Evolutionary conservation across 2,113 vertebrate genomes (phyloP).

Genomic region (Eleginops maclovinus): DNA sequence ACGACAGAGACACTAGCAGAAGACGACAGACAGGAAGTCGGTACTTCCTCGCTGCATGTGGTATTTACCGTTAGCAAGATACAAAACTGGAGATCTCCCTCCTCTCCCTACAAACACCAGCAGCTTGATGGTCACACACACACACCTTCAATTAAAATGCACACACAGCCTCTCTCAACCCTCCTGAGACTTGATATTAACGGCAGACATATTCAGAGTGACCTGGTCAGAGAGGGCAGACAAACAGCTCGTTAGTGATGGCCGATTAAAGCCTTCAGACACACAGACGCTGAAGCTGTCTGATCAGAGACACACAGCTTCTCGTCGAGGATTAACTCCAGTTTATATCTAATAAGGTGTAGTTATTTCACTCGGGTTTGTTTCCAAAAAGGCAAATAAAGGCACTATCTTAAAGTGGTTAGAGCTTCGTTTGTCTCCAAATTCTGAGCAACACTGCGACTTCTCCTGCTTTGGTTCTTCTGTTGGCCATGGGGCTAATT

Average conservation of each 20-base stretch:
- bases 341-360: background rate
- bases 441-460: slow-evolving; percentile 10
- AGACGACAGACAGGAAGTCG: no score
- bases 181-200: slow-evolving; percentile 26
- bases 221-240: slow-evolving; percentile 53
- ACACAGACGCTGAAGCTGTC: slow-evolving; percentile 3
- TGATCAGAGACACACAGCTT: background rate
- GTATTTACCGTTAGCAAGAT: no score
- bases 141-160: slow-evolving; percentile 12
- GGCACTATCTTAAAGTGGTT: background rate
- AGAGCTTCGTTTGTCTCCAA: slow-evolving; percentile 5
- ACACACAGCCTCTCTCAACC: background rate
- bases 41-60: no score
- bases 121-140: no score
- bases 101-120: no score
- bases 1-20: no score
- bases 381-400: background rate
- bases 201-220: slow-evolving; percentile 35
- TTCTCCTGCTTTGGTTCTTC: background rate
- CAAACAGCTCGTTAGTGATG: slow-evolving; percentile 62
- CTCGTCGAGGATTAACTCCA: background rate
- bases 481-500: background rate
- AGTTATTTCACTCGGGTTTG: background rate
- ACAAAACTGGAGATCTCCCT: no score
- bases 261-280: slow-evolving; percentile 50